phyloP scores from a whole-genome alignment of 1,140 invertebrate species.

The Maconellicoccus hirsutus region DNA sequence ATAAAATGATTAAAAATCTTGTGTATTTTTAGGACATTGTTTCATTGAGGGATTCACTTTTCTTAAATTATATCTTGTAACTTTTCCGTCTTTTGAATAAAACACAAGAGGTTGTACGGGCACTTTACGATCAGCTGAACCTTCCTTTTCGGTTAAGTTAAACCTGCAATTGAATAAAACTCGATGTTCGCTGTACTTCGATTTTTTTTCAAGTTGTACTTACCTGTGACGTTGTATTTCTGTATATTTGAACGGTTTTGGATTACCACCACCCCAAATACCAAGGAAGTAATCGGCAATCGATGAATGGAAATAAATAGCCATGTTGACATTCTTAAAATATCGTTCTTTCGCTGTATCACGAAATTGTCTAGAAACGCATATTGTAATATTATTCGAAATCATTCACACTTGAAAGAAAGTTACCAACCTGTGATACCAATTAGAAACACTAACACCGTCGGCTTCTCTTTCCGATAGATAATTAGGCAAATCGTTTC shows the following conservation, averaged over 20 bases:
- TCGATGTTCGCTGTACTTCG: no score
- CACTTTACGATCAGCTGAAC: constrained; percentile 88
- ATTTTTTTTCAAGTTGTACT: no score
- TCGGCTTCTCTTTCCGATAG: constrained; percentile 91
- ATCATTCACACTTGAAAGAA: neutral
- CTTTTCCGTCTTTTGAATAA: constrained; percentile 72
- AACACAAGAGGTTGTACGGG: constrained; percentile 91
- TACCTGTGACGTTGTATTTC: constrained; percentile 84
- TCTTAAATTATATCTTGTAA: constrained; percentile 72
- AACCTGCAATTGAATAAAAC: no score
- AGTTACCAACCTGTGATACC: constrained; percentile 65
- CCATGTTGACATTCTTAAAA: constrained; percentile 94
- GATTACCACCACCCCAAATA: constrained; percentile 85
- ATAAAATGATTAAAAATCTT: neutral
- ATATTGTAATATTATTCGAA: neutral
- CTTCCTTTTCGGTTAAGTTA: constrained; percentile 78
- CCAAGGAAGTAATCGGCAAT: constrained; percentile 97
- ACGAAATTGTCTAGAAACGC: constrained; percentile 70
- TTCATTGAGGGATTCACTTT: constrained; percentile 46
- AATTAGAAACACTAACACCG: constrained; percentile 92
- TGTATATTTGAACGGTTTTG: constrained; percentile 94
- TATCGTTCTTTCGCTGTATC: constrained; percentile 88
- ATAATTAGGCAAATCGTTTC: constrained; percentile 91
- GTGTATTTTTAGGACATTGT: no score
- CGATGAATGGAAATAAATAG: constrained; percentile 90